phyloP scores from a whole-genome alignment of 1,140 invertebrate genomes.

The Venturia canescens region DNA sequence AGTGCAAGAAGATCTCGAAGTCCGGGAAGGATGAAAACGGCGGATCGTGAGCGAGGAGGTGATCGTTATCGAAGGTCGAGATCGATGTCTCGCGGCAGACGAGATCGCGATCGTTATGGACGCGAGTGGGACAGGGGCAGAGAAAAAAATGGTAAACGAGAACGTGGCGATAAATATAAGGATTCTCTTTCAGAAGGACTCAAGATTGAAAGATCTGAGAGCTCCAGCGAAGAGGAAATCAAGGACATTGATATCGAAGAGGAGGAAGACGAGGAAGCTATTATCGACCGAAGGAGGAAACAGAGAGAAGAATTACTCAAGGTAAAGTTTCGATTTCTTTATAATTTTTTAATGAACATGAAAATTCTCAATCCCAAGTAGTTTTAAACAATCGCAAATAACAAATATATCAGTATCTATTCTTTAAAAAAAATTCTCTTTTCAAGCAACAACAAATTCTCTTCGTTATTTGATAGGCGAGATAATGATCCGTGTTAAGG shows the following conservation, averaged over 20 bases:
- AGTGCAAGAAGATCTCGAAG: constrained; percentile 68
- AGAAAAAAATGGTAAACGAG: constrained; percentile 74
- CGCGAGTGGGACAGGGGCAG: constrained; percentile 71
- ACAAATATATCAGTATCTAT: too few relatives aligned
- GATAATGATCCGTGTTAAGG: too few relatives aligned
- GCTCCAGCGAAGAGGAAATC: constrained; percentile 82
- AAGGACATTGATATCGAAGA: constrained; percentile 88
- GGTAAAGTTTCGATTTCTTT: constrained; percentile 71
- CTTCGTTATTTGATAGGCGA: too few relatives aligned
- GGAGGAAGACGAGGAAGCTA: constrained; percentile 95
- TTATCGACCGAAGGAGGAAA: constrained; percentile 93
- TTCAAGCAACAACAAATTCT: too few relatives aligned
- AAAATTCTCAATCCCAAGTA: too few relatives aligned
- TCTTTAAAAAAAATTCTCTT: too few relatives aligned
- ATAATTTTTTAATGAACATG: too few relatives aligned
- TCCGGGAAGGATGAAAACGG: constrained; percentile 64
- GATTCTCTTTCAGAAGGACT: constrained; percentile 91
- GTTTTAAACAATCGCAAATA: too few relatives aligned
- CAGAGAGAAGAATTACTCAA: constrained; percentile 93
- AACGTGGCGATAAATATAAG: constrained; percentile 83
- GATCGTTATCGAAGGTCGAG: constrained; percentile 68
- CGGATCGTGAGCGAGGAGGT: constrained; percentile 62
- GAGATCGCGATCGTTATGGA: constrained; percentile 67
- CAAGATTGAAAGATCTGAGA: constrained; percentile 80
- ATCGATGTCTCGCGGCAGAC: constrained; percentile 67